These are phyloP conservation scores for Pleuronectes platessa DNA, from an alignment of 2,113 vertebrate species.

Conservation along the genomic window DNA sequence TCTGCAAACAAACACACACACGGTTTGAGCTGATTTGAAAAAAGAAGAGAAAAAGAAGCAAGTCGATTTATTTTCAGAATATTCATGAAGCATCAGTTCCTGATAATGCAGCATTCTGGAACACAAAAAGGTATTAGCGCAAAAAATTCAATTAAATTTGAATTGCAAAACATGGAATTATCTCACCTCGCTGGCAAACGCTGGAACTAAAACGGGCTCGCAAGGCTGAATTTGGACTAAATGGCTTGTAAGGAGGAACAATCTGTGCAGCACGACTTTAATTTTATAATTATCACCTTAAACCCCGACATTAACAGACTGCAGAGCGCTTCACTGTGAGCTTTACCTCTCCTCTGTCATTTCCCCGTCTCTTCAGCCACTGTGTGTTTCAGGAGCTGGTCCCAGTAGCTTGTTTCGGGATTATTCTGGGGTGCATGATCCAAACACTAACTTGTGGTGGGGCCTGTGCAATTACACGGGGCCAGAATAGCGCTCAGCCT, in stretches of 20 bases:
- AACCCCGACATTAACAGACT: constrained; percentile 11
- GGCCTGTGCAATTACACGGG: constrained; percentile 55
- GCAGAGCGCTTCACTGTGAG: background rate
- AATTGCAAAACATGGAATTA: constrained; percentile 46
- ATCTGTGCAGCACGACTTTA: constrained; percentile 23
- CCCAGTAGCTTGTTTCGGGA: constrained; percentile 35
- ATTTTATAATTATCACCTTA: constrained; percentile 42
- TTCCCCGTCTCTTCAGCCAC: constrained; percentile 21
- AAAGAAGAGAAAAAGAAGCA: background rate
- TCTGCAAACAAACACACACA: constrained; percentile 22
- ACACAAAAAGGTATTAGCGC: constrained; percentile 21
- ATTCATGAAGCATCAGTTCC: constrained; percentile 35
- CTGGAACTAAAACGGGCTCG: constrained; percentile 6
- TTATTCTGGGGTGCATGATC: constrained; percentile 51
- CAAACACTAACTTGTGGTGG: constrained; percentile 51
- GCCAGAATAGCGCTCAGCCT: constrained; percentile 50
- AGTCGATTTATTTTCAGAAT: constrained; percentile 35
- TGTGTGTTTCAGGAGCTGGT: background rate
- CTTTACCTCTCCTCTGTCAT: constrained; percentile 40
- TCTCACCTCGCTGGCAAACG: constrained; percentile 32
- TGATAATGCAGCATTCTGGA: constrained; percentile 21
- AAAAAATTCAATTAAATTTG: constrained; percentile 33
- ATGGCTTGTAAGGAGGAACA: constrained; percentile 16
- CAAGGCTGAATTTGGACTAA: constrained; percentile 16
- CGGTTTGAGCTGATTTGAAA: constrained; percentile 1